phyloP scores from a whole-genome alignment of 2,888 invertebrate genomes.

The Orthosia gracilis region DNA sequence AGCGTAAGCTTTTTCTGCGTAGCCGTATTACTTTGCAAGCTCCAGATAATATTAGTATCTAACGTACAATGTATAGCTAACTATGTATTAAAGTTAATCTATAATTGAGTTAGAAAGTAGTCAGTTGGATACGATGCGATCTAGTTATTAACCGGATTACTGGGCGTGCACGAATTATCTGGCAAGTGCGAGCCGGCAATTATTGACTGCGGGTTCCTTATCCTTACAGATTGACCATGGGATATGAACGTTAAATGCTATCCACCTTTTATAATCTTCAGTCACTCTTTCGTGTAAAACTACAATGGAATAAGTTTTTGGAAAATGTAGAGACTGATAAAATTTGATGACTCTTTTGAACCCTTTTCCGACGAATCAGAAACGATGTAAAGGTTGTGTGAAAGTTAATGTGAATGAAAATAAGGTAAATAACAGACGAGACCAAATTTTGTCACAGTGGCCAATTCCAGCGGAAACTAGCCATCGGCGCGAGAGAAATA shows the following conservation, averaged over 20 bases:
- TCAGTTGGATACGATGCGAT: slow-evolving; percentile 68
- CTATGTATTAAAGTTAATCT: slow-evolving; percentile 33
- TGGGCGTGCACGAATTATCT: slow-evolving; percentile 63
- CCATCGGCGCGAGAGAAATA: no score
- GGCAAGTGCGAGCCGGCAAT: slow-evolving; percentile 2
- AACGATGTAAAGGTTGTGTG: no score
- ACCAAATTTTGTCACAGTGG: no score
- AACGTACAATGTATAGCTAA: neutral
- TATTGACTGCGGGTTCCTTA: slow-evolving; percentile 22
- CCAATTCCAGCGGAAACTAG: no score
- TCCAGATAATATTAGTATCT: neutral
- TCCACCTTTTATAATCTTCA: no score
- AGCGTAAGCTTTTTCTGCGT: neutral
- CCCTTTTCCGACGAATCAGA: no score
- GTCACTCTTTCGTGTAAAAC: neutral
- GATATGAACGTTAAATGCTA: neutral
- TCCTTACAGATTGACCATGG: neutral
- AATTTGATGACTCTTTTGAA: neutral
- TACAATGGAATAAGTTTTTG: neutral
- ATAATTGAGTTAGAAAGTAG: slow-evolving; percentile 71
- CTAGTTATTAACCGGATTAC: slow-evolving; percentile 71
- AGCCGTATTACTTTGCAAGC: neutral
- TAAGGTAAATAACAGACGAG: no score
- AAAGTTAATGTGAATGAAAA: no score
- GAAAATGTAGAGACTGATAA: no score